phyloP scores from a whole-genome alignment of 30 jellyfish, hydroid and myxozoan genomes.

The Morbakka virulenta region DNA sequence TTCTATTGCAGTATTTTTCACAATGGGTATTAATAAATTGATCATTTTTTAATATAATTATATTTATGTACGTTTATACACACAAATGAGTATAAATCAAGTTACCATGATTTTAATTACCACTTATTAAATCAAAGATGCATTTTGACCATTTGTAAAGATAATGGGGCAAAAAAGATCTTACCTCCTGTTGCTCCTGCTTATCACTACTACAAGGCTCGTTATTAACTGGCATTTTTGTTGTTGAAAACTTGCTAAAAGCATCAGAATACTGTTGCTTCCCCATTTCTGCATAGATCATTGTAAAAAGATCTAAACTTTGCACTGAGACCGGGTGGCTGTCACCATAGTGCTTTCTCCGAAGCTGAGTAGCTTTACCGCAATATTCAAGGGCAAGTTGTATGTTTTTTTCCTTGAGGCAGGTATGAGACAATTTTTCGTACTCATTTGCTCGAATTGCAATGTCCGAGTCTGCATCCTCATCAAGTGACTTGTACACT shows the following conservation, averaged over 20 bases:
- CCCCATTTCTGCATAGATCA: slow-evolving; percentile 95
- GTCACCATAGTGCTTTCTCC: slow-evolving; percentile 81
- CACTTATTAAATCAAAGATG: no score
- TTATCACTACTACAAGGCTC: no score
- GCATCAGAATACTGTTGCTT: slow-evolving; percentile 87
- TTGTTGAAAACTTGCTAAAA: slow-evolving; percentile 34
- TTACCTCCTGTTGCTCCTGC: no score
- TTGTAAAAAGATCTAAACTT: slow-evolving; percentile 78
- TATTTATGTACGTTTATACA: no score
- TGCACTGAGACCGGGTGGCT: slow-evolving; percentile 56
- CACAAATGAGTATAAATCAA: no score
- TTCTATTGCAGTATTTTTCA: no score
- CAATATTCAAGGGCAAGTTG: slow-evolving; percentile 87
- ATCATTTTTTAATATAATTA: no score
- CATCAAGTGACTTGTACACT: slow-evolving; percentile 57
- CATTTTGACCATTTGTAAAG: no score
- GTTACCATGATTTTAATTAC: no score
- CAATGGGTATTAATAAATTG: no score
- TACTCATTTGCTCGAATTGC: slow-evolving; percentile 84
- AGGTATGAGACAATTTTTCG: slow-evolving; percentile 73
- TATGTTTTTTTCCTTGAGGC: slow-evolving; percentile 71
- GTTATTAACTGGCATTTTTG: no score
- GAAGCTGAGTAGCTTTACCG: slow-evolving; percentile 82
- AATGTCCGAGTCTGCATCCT: slow-evolving; percentile 61
- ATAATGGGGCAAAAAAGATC: no score